Evolutionary conservation across 1,140 invertebrate genomes (phyloP).

Genomic region (Apolygus lucorum): DNA sequence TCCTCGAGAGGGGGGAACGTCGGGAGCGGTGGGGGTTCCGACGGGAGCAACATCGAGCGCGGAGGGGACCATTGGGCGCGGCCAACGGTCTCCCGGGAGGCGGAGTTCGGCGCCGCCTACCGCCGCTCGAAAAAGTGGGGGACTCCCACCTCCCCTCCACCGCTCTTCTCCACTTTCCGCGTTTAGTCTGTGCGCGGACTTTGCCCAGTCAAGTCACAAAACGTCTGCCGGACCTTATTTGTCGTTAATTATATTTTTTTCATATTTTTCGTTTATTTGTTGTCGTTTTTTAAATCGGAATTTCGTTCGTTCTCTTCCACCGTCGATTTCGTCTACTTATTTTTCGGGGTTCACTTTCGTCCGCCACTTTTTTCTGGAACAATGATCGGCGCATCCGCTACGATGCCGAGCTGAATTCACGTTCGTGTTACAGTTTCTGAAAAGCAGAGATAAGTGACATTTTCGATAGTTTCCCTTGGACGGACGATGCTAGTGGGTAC

Average conservation of each 20-base stretch:
- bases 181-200: constrained; percentile 12
- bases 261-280: constrained; percentile 5
- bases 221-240: not conserved
- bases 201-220: constrained; percentile 19
- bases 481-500: constrained; percentile 30
- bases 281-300: constrained; percentile 6
- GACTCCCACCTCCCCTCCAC: constrained; percentile 3
- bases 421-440: no score
- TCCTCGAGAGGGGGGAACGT: no score
- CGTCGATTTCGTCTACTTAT: no score
- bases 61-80: no score
- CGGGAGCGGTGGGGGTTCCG: no score
- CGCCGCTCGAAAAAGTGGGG: not conserved
- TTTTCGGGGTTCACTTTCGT: no score
- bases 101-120: not conserved
- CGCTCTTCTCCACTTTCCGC: not conserved
- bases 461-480: not conserved
- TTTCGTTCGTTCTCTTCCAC: not conserved
- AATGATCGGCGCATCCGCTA: no score
- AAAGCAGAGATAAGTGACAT: not conserved
- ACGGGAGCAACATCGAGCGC: no score
- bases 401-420: no score
- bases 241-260: constrained; percentile 10
- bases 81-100: no score
- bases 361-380: no score